Percentiles rank a stretch among this genome's conserved stretches.
These are phyloP conservation scores for Macropus fuliginosus DNA, from an alignment of 2,797 vertebrate genomes.

Conservation along the genomic window DNA sequence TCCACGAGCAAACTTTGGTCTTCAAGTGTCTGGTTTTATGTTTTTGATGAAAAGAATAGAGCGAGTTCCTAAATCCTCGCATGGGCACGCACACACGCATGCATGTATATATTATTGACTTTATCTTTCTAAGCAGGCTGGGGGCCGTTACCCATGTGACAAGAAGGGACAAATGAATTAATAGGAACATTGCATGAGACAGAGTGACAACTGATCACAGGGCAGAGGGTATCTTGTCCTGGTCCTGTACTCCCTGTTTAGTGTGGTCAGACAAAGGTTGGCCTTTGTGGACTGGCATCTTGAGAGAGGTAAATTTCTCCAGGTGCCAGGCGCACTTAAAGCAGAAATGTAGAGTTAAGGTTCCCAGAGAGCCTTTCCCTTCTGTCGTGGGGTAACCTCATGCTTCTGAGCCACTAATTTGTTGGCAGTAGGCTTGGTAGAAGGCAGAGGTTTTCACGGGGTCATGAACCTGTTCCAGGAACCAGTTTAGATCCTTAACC, in stretches of 20 bases:
- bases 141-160: background rate
- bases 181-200: background rate
- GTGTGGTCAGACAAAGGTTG: background rate
- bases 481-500: background rate
- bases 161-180: background rate
- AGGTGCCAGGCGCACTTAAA: background rate
- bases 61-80: background rate
- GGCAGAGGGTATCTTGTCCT: background rate
- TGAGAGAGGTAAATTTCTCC: background rate
- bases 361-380: background rate
- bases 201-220: background rate
- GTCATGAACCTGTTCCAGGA: background rate
- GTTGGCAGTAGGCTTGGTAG: background rate
- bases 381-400: background rate
- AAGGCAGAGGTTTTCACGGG: background rate
- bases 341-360: background rate
- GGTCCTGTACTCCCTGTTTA: background rate
- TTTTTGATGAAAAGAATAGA: conserved; percentile 10
- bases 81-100: background rate
- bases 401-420: background rate
- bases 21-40: background rate
- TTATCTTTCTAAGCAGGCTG: conserved; percentile 1
- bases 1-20: background rate
- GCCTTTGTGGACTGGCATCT: background rate
- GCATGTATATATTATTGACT: background rate